phyloP scores from a whole-genome alignment of 2,888 invertebrate species.

The Athalia cordata region DNA sequence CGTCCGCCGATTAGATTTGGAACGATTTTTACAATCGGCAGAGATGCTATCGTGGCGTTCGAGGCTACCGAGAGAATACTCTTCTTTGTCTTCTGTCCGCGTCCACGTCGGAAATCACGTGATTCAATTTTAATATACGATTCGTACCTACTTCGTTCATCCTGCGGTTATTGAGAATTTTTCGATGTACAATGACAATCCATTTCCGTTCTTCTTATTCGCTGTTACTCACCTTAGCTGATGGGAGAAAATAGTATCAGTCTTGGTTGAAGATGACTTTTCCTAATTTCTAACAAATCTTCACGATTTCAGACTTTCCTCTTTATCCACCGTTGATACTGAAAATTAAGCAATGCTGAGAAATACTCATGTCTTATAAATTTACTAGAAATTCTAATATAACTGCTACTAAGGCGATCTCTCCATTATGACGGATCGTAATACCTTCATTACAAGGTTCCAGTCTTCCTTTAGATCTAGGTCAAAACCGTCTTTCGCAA shows the following conservation, averaged over 20 bases:
- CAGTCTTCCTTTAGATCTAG: constrained; percentile 10
- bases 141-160: background rate
- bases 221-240: background rate
- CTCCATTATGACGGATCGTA: no score
- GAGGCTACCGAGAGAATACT: background rate
- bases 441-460: constrained; percentile 14
- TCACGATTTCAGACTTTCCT: no score
- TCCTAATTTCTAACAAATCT: no score
- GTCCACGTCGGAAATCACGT: background rate
- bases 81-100: background rate
- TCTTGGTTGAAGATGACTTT: background rate
- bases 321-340: no score
- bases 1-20: constrained; percentile 33
- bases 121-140: background rate
- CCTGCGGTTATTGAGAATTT: background rate
- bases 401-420: no score
- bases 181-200: no score
- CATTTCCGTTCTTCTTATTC: no score
- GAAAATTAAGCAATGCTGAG: no score
- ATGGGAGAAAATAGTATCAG: background rate
- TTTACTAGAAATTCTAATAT: no score
- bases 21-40: constrained; percentile 29
- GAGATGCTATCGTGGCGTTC: constrained; percentile 6
- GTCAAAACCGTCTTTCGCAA: constrained; percentile 23
- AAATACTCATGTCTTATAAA: no score